phyloP scores from a whole-genome alignment of 2,888 invertebrate genomes.

The Chrysomela aeneicollis region DNA sequence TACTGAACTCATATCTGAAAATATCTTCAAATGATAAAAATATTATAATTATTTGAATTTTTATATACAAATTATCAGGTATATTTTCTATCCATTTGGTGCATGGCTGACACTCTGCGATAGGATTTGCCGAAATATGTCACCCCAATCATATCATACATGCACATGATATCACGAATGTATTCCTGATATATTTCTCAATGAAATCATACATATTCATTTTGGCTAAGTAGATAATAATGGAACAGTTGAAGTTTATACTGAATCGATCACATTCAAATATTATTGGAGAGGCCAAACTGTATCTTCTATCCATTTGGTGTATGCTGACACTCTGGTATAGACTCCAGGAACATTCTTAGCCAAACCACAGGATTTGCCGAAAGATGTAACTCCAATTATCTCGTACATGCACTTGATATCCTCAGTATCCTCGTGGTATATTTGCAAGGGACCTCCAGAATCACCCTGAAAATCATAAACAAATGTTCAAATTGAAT shows the following conservation, averaged over 20 bases:
- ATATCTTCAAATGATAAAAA: no score
- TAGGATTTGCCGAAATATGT: conserved; percentile 62
- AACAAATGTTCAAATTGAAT: no score
- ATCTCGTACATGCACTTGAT: conserved; percentile 62
- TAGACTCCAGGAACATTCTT: conserved; percentile 61
- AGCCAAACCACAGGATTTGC: conserved; percentile 58
- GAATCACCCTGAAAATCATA: conserved; percentile 75
- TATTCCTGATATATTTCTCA: conserved; percentile 53
- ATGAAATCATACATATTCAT: no score
- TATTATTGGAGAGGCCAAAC: conserved; percentile 60
- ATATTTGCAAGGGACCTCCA: conserved; percentile 68
- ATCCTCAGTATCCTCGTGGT: conserved; percentile 42
- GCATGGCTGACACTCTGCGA: conserved; percentile 61
- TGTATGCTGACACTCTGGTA: conserved; percentile 61
- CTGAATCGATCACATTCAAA: no score
- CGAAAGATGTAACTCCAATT: conserved; percentile 63
- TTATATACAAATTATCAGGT: no score
- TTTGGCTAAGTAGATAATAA: no score
- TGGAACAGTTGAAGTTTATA: no score
- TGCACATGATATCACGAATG: conserved; percentile 56
- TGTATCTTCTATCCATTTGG: conserved; percentile 63
- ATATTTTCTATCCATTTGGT: conserved; percentile 64
- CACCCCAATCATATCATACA: conserved; percentile 63
- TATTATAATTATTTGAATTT: no score
- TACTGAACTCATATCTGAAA: no score